Conservation (phyloP, 1,140 invertebrate species). For the Macrocentrus cingulum region DNA sequence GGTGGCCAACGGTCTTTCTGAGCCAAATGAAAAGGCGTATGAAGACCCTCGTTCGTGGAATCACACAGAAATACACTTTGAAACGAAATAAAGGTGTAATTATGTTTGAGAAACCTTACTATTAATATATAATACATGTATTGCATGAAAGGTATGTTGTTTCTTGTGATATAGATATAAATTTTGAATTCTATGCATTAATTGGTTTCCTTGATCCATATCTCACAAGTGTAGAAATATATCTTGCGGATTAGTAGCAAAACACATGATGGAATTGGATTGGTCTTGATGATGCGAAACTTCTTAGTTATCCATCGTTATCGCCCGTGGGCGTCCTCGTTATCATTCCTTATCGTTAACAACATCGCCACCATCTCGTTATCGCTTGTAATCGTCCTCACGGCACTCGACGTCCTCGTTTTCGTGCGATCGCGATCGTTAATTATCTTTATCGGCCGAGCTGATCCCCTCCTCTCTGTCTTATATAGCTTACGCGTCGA, state of each 20-base stretch:
- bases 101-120: slow-evolving; percentile 10
- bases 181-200: too few relatives aligned
- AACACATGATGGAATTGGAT: slow-evolving; percentile 1
- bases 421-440: slow-evolving; percentile 56
- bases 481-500: slow-evolving; percentile 7
- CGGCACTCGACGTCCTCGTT: slow-evolving; percentile 46
- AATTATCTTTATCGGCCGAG: slow-evolving; percentile 52
- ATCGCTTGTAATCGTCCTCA: slow-evolving; percentile 48
- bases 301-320: slow-evolving; percentile 50
- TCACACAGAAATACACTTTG: slow-evolving; percentile 28
- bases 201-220: too few relatives aligned
- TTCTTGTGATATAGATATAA: too few relatives aligned
- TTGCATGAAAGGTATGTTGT: not conserved
- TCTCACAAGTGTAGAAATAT: too few relatives aligned
- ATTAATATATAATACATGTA: not conserved
- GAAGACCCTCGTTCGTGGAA: slow-evolving; percentile 34
- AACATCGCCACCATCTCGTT: slow-evolving; percentile 53
- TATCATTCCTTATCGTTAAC: slow-evolving; percentile 55
- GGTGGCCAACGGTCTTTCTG: slow-evolving; percentile 6
- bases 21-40: slow-evolving; percentile 49
- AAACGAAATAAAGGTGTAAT: slow-evolving; percentile 30
- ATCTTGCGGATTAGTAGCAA: too few relatives aligned
- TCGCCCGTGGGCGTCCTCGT: slow-evolving; percentile 50
- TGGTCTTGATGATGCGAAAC: slow-evolving; percentile 27
- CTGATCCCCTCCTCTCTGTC: slow-evolving; percentile 41